Conservation (phyloP, 2,888 invertebrate species). For the Drosophila peninsularis region DNA sequence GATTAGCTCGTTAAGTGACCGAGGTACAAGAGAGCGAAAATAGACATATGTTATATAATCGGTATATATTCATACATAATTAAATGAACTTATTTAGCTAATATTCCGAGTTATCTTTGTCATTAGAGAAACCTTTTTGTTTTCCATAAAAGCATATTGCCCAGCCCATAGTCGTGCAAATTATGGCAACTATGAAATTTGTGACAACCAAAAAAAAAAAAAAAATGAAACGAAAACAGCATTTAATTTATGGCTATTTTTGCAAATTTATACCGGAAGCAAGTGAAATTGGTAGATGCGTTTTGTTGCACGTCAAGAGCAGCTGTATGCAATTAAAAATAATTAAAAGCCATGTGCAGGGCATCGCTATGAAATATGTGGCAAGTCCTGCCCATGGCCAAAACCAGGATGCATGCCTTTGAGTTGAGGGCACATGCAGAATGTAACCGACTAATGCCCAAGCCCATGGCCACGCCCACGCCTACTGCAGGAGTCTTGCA, state of each 20-base stretch:
- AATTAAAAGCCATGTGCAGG: slow-evolving; percentile 64
- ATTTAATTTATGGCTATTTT: slow-evolving; percentile 47
- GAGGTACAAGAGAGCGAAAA: not conserved
- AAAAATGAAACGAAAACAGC: too few species aligned
- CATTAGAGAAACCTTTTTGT: not conserved
- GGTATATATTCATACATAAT: too few species aligned
- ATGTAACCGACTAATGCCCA: slow-evolving; percentile 34
- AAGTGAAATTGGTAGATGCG: slow-evolving; percentile 35
- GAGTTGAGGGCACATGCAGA: slow-evolving; percentile 35
- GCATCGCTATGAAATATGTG: slow-evolving; percentile 55
- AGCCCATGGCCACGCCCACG: slow-evolving; percentile 16
- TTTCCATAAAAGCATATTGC: too few species aligned
- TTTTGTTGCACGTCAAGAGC: slow-evolving; percentile 59
- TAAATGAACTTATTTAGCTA: too few species aligned
- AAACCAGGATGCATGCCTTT: slow-evolving; percentile 32
- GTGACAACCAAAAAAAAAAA: slow-evolving; percentile 5
- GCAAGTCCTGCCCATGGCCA: slow-evolving; percentile 27
- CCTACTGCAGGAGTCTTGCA: slow-evolving; percentile 3
- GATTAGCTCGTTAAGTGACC: not conserved
- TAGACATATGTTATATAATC: not conserved
- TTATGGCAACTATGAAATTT: not conserved
- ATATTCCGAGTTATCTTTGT: too few species aligned
- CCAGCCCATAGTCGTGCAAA: not conserved
- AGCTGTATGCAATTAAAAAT: slow-evolving; percentile 69
- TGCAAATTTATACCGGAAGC: slow-evolving; percentile 38